Evolutionary conservation across 2,888 invertebrate genomes (phyloP), one percentile per base, ranked within the genome.

Genomic region (Eucera pruinosa): DNA sequence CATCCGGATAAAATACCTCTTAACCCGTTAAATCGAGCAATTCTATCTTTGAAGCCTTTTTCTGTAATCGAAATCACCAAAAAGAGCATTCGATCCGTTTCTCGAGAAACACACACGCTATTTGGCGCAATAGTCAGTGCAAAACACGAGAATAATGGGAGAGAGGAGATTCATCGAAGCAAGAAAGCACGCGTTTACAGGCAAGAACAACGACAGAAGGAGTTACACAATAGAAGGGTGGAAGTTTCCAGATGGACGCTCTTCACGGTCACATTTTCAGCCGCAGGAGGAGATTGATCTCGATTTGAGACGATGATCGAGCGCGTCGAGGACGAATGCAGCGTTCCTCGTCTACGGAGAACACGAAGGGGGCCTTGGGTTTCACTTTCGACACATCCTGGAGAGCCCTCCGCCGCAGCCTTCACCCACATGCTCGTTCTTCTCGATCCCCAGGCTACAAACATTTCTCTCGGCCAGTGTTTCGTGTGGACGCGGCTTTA

Each of bases 361-460:
- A 61, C 64, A 47, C 58, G 64, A 57, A 5, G 57, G 88, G 79
- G 88, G 86, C 89, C 89, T 89, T 89, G 87, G 88, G 89, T 91
- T 91, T 91, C 91, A 91, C 91, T 91, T 91, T 91, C 91, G 89
- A 91, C 90, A 91, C 85, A 90, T 91, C 91, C 91, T 91, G 90
- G 89, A 89, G 88, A 90, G 86, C 84, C 89, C 86, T 85, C 83
- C 86, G 58, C 58, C 13, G 15, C 27, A 90, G 91, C 91, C 91
- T 91, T 91, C 90, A 91, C 91, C 91, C 89, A 91, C 90, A 90
- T 91, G 90, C 88, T 89, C 89, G 89, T 79, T 82, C 87, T 87
- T 84, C 88, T 85, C 86, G 84, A 84, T 81, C 78, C 66, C 66
- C 54, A 58, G 47, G 36, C 30, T 62, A 61, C 74, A 62, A 57